Evolutionary conservation across 1,140 invertebrate species (phyloP), one percentile per base, ranked within the genome.

Genomic region (Thaumatotibia leucotreta): DNA sequence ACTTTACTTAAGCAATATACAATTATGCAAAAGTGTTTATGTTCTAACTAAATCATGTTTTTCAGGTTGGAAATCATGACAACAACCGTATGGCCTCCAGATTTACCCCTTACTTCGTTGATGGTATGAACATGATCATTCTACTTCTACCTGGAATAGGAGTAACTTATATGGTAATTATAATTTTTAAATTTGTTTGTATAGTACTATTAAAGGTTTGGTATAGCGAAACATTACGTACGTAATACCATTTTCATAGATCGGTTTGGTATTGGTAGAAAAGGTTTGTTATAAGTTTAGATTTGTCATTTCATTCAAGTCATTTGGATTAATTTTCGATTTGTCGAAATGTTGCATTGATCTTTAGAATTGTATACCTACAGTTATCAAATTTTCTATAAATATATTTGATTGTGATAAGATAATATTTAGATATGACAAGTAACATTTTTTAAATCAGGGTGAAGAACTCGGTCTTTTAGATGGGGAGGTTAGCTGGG

Each of bases 391-490:
- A n/a, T n/a, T n/a, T n/a, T n/a, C n/a, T n/a, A n/a, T n/a, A n/a
- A n/a, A n/a, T n/a, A n/a, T n/a, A n/a, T n/a, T n/a, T n/a, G n/a
- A n/a, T n/a, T n/a, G n/a, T n/a, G n/a, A n/a, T n/a, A n/a, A n/a
- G n/a, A n/a, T n/a, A n/a, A n/a, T n/a, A n/a, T n/a, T n/a, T n/a
- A n/a, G n/a, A n/a, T n/a, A n/a, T n/a, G n/a, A n/a, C n/a, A n/a
- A n/a, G 27, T 61, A 9, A 27, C 17, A 32, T 1, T 14, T 11
- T 33, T n/a, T n/a, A n/a, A n/a, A n/a, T n/a, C 20, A 93, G 80
- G 96, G 96, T 6, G 96, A 97, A 84, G 96, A 97, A 86, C 92
- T 97, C 58, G 96, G 95, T 1, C 96, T 97, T 94, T 84, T 92
- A 6, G 93, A 97, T 85, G 93, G 92, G 4, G 85, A 77, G 65